A percentile compares a stretch with the other conserved stretches of the same genome.
These are phyloP conservation scores for Crax fasciolata DNA, from an alignment of 2,797 vertebrate species.

Conservation along the genomic window DNA sequence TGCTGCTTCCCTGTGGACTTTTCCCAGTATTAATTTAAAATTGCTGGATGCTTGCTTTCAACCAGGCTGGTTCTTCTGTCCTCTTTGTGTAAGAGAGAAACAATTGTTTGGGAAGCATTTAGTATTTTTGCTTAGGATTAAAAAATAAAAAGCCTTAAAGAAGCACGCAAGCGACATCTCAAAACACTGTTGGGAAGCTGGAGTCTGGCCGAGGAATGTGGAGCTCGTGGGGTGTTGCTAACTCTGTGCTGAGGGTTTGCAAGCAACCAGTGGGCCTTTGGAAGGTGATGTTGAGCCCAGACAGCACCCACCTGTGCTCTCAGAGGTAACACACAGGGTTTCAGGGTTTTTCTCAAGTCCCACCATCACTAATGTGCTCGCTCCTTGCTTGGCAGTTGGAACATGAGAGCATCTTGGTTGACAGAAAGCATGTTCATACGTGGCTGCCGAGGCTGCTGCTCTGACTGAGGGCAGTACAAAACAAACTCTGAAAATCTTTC, in stretches of 20 bases:
- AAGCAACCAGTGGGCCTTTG: background rate
- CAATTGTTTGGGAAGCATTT: background rate
- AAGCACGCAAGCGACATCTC: background rate
- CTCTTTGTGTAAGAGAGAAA: background rate
- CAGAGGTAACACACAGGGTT: background rate
- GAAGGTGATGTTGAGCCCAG: background rate
- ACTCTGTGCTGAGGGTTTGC: background rate
- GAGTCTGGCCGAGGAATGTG: background rate
- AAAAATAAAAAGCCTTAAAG: background rate
- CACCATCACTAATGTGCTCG: background rate
- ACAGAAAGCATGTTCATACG: slow-evolving; percentile 61
- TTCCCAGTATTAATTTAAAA: slow-evolving; percentile 16
- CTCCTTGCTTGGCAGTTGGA: slow-evolving; percentile 63
- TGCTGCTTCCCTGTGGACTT: slow-evolving; percentile 22
- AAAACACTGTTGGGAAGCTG: background rate
- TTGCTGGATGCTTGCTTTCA: slow-evolving; percentile 2
- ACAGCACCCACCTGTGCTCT: background rate
- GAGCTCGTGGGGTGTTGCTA: background rate
- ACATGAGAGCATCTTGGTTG: slow-evolving; percentile 42
- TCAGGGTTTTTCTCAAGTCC: background rate
- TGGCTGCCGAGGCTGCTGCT: slow-evolving; percentile 63
- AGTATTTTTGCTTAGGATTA: background rate
- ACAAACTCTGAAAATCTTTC: slow-evolving; percentile 77
- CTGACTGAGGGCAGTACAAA: slow-evolving; percentile 68
- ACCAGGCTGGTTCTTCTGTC: background rate